Conservation (phyloP, 2,113 vertebrate genomes). For the Malaclemys terrapin region DNA sequence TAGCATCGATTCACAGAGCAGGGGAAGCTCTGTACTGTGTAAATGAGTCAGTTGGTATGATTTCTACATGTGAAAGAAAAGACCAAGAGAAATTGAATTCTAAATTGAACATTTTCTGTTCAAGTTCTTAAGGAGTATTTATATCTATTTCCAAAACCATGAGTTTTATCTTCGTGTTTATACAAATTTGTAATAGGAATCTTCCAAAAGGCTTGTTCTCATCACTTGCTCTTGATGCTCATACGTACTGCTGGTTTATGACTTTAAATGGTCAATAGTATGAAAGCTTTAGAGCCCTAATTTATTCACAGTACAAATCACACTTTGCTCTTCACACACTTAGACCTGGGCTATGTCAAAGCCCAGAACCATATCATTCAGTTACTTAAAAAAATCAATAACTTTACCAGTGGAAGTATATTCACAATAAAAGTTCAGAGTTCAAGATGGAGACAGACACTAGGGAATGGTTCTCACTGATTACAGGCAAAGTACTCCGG, state of each 20-base stretch:
- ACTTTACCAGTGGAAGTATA: neutral
- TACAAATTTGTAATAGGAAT: neutral
- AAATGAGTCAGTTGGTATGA: constrained; percentile 35
- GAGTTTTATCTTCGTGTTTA: neutral
- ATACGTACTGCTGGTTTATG: neutral
- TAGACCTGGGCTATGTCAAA: neutral
- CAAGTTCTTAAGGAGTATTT: constrained; percentile 20
- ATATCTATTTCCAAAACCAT: neutral
- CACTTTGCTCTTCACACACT: neutral
- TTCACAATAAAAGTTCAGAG: constrained; percentile 38
- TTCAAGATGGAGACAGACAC: constrained; percentile 8
- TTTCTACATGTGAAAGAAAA: constrained; percentile 38
- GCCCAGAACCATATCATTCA: neutral
- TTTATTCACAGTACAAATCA: neutral
- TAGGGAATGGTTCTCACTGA: constrained; percentile 9
- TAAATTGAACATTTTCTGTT: constrained; percentile 22
- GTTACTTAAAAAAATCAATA: constrained; percentile 24
- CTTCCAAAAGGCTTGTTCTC: neutral
- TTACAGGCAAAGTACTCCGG: neutral
- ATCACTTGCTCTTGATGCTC: neutral
- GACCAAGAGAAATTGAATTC: neutral
- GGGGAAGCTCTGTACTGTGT: constrained; percentile 29
- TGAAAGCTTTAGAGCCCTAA: neutral
- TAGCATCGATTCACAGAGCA: constrained; percentile 11
- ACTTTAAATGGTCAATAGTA: neutral